phyloP scores from a whole-genome alignment of 2,797 vertebrate species.

The Manis crassicaudata region DNA sequence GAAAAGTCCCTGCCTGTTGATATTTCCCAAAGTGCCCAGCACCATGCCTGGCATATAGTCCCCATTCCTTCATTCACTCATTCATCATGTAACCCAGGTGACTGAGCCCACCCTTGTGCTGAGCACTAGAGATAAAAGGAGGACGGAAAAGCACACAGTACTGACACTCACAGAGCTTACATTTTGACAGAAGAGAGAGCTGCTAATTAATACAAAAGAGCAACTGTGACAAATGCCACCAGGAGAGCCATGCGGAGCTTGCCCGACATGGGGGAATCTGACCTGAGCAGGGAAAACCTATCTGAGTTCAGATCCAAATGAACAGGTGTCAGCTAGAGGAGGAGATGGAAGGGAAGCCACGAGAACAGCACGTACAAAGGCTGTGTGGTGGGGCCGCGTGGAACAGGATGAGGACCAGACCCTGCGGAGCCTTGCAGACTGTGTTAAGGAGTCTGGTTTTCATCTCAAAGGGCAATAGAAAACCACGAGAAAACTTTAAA shows the following conservation, averaged over 20 bases:
- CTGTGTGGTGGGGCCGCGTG: fast-evolving
- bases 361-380: neutral
- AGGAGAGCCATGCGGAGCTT: neutral
- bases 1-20: neutral
- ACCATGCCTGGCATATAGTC: fast-evolving
- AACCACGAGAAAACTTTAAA: neutral
- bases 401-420: neutral
- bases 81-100: neutral
- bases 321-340: neutral
- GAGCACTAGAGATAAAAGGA: neutral
- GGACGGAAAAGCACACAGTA: too few species aligned
- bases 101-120: neutral
- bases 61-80: fast-evolving
- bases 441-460: neutral
- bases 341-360: too few species aligned
- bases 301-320: neutral
- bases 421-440: neutral
- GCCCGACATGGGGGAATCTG: neutral
- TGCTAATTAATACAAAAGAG: neutral
- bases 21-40: neutral
- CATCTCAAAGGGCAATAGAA: neutral
- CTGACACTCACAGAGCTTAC: neutral
- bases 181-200: neutral
- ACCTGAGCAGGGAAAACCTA: neutral
- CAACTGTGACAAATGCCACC: neutral